These are phyloP conservation scores for Pluvianellus socialis DNA, from an alignment of 2,113 vertebrate genomes.

Conservation along the genomic window DNA sequence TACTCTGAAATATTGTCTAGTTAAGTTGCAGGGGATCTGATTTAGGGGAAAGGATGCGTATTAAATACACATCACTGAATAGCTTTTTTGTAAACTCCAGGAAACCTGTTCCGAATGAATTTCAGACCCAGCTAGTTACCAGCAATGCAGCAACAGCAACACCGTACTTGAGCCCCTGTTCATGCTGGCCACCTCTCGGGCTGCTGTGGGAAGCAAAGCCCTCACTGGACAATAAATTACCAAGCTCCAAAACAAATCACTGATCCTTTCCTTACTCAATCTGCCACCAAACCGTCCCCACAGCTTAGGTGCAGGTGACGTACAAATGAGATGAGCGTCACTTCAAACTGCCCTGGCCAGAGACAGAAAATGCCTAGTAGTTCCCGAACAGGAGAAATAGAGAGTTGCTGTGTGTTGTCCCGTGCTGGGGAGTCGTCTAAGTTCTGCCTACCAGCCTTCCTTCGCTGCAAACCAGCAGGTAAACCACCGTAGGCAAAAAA, in stretches of 20 bases:
- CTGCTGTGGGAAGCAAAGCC: not conserved
- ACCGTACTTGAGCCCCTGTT: not conserved
- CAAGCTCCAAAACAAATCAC: not conserved
- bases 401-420: not conserved
- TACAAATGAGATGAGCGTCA: not conserved
- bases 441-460: not conserved
- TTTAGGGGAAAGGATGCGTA: not conserved
- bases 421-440: not conserved
- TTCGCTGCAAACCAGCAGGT: not conserved
- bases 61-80: not conserved
- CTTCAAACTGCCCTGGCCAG: not conserved
- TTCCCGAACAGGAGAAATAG: not conserved
- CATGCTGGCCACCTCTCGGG: not conserved
- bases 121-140: not conserved
- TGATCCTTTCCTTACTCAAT: not conserved
- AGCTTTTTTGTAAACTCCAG: slow-evolving; percentile 13
- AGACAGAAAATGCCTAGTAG: not conserved
- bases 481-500: not conserved
- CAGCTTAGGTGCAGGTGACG: not conserved
- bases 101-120: not conserved
- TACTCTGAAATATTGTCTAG: not conserved
- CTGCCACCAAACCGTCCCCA: not conserved
- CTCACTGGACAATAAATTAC: not conserved
- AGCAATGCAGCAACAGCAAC: not conserved
- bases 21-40: not conserved